Percentiles rank a stretch among this genome's conserved stretches.
These are phyloP conservation scores for Steinernema carpocapsae DNA, from an alignment of 2,888 invertebrate species.

Conservation along the genomic window DNA sequence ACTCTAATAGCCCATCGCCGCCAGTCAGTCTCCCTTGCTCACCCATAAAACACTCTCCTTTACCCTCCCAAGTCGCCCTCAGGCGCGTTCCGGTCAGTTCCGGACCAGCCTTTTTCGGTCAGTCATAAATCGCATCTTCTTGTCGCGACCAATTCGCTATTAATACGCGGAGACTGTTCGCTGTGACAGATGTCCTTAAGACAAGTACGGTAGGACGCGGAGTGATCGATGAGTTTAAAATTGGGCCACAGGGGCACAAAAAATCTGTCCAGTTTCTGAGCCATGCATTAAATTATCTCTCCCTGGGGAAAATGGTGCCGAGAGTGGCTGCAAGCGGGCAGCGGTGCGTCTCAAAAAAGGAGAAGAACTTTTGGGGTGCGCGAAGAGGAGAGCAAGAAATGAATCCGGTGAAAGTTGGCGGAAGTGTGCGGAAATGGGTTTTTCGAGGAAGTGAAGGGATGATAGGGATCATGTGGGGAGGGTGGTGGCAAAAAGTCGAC, in stretches of 20 bases:
- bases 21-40: background rate
- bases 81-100: no score
- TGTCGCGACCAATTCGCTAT: slow-evolving; percentile 21
- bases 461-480: no score
- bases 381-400: background rate
- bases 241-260: background rate
- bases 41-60: background rate
- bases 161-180: slow-evolving; percentile 14
- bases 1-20: background rate
- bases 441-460: background rate
- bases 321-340: background rate
- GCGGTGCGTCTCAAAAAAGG: background rate
- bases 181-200: background rate
- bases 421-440: background rate
- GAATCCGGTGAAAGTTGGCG: background rate
- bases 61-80: background rate
- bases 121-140: slow-evolving; percentile 26
- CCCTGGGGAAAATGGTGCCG: slow-evolving; percentile 24
- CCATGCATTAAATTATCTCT: slow-evolving; percentile 20
- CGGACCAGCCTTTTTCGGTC: background rate
- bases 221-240: slow-evolving; percentile 16
- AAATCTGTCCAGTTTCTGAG: slow-evolving; percentile 3
- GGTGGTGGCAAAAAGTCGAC: no score
- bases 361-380: background rate
- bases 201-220: slow-evolving; percentile 9